Percentiles rank a stretch among this genome's conserved stretches.
Evolutionary conservation across 2,797 vertebrate genomes (phyloP).

Genomic region (Cryptoprocta ferox): DNA sequence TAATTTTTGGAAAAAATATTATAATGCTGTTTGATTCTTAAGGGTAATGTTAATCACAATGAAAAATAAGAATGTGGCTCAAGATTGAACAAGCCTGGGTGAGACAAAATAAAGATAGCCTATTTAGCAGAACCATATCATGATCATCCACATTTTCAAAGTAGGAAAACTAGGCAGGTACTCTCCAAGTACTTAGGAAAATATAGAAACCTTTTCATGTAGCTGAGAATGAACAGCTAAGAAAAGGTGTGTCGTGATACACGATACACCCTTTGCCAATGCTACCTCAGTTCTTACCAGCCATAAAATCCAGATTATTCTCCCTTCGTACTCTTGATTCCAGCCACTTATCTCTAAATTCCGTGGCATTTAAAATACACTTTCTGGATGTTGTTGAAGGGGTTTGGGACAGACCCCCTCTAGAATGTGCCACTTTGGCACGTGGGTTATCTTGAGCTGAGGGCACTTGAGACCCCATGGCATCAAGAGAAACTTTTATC

Average conservation of each 20-base stretch:
- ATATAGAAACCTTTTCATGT: neutral
- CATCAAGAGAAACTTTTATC: neutral
- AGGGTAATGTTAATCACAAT: conserved; percentile 49
- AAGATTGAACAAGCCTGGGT: conserved; percentile 41
- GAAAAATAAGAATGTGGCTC: conserved; percentile 30
- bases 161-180: conserved; percentile 50
- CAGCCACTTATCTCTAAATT: conserved; percentile 40
- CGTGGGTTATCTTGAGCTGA: neutral
- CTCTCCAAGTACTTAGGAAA: conserved; percentile 47
- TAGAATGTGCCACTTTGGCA: neutral
- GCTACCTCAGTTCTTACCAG: conserved; percentile 19
- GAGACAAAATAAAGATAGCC: conserved; percentile 55
- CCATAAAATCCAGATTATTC: conserved; percentile 25
- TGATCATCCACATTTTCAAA: conserved; percentile 22
- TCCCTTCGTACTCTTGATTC: neutral
- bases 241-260: neutral
- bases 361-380: neutral
- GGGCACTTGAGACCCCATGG: neutral
- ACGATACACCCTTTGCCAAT: neutral
- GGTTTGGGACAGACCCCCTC: neutral
- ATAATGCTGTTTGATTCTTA: conserved; percentile 24
- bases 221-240: conserved; percentile 50
- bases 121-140: neutral
- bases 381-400: neutral
- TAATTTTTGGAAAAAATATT: conserved; percentile 29